phyloP scores from a whole-genome alignment of 2,113 vertebrate genomes.

The Cariama cristata region DNA sequence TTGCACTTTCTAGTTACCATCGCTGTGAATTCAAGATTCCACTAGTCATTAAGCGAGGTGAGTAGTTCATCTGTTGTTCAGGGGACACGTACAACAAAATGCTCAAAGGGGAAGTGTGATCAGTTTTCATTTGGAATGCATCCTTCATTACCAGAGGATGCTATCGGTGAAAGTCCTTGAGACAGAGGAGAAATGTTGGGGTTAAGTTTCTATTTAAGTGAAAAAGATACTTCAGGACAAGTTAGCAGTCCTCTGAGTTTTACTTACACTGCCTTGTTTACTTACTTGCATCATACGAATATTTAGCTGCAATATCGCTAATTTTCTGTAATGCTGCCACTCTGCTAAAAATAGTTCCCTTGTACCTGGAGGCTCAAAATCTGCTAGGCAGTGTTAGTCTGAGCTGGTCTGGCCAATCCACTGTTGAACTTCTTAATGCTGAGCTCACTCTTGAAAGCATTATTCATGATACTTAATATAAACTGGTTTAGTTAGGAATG shows the following conservation, averaged over 20 bases:
- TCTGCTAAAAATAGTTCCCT: background rate
- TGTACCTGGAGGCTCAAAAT: background rate
- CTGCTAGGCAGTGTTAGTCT: background rate
- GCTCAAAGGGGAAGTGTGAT: background rate
- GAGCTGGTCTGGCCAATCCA: background rate
- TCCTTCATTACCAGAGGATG: background rate
- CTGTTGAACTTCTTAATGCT: background rate
- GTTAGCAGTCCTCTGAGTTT: background rate
- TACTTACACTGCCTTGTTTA: background rate
- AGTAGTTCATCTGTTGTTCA: conserved; percentile 29
- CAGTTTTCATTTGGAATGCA: background rate
- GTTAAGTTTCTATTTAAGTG: background rate
- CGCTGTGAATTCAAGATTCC: conserved; percentile 99
- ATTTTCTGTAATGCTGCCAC: background rate
- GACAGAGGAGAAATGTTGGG: background rate
- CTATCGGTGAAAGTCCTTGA: background rate
- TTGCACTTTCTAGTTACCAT: conserved; percentile 89
- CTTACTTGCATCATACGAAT: background rate
- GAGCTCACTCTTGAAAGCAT: background rate
- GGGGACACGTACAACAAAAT: background rate
- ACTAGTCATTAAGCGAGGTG: conserved; percentile 92
- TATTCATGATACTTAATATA: background rate
- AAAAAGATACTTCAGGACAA: background rate
- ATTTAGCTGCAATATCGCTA: background rate
- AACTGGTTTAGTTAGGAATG: background rate